A percentile compares a stretch with the other conserved stretches of the same genome.
Conservation (phyloP, 30 jellyfish, hydroid and myxozoan genomes). For the Rhopilema esculentum region DNA sequence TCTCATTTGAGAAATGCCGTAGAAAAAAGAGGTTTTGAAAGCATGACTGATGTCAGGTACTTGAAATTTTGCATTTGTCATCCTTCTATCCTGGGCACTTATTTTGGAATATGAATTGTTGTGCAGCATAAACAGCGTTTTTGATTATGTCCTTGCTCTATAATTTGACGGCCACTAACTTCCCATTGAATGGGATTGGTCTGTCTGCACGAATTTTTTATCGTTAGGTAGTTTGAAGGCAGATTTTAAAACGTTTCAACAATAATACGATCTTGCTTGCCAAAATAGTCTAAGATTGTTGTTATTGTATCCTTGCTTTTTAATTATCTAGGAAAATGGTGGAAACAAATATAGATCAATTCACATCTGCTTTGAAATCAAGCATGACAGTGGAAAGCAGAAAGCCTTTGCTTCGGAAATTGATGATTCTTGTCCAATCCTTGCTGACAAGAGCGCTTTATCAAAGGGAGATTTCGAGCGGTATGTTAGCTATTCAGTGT, state of each 20-base stretch:
- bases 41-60: constrained; percentile 51
- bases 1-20: constrained; percentile 33
- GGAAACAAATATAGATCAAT: constrained; percentile 26
- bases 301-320: not conserved
- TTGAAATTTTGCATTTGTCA: not conserved
- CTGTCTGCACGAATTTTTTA: no score
- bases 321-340: constrained; percentile 7
- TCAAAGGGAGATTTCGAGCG: constrained; percentile 57
- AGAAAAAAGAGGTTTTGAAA: constrained; percentile 21
- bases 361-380: constrained; percentile 29
- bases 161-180: no score
- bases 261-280: no score
- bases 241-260: no score
- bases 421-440: constrained; percentile 22
- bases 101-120: no score
- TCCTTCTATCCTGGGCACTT: no score
- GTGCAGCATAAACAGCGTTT: no score
- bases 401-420: constrained; percentile 23
- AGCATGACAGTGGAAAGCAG: not conserved
- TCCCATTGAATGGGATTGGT: no score
- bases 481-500: constrained; percentile 5
- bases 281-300: not conserved
- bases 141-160: no score
- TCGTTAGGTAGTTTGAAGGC: no score
- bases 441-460: constrained; percentile 52